Evolutionary conservation across 2,888 invertebrate genomes (phyloP).

Genomic region (Torymus tubicola): DNA sequence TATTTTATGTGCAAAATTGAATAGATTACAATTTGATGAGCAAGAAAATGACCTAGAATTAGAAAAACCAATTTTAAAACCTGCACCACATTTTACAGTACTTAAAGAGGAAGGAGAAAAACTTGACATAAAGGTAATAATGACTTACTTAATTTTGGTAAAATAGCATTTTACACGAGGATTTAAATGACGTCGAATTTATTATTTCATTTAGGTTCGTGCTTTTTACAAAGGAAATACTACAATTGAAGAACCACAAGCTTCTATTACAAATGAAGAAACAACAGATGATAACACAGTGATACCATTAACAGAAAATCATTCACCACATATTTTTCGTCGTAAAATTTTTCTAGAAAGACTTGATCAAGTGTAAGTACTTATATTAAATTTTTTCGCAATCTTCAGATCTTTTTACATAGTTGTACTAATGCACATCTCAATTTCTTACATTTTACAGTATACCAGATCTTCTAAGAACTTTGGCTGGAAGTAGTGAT

Average conservation of each 20-base stretch:
- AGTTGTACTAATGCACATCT: background rate
- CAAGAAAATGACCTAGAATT: conserved; percentile 76
- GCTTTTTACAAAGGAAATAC: conserved; percentile 81
- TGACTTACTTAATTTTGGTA: background rate
- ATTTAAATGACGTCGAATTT: background rate
- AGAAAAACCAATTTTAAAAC: conserved; percentile 76
- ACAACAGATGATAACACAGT: conserved; percentile 73
- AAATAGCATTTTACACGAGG: no score
- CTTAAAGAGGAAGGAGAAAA: conserved; percentile 82
- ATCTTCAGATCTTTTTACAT: background rate
- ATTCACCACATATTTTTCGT: conserved; percentile 82
- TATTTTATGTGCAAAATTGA: conserved; percentile 81
- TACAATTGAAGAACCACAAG: conserved; percentile 69
- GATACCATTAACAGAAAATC: conserved; percentile 82
- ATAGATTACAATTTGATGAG: conserved; percentile 79
- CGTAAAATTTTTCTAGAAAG: conserved; percentile 84
- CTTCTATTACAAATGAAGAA: conserved; percentile 60
- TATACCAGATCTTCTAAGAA: conserved; percentile 79
- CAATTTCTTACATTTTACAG: conserved; percentile 61
- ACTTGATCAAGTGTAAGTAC: conserved; percentile 75
- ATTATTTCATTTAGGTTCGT: conserved; percentile 74
- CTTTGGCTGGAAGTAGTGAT: conserved; percentile 73
- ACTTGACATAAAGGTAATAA: conserved; percentile 80
- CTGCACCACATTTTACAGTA: conserved; percentile 81
- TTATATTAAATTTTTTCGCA: conserved; percentile 17